These are phyloP conservation scores for Periplaneta americana DNA, from an alignment of 1,140 invertebrate species.

Conservation along the genomic window DNA sequence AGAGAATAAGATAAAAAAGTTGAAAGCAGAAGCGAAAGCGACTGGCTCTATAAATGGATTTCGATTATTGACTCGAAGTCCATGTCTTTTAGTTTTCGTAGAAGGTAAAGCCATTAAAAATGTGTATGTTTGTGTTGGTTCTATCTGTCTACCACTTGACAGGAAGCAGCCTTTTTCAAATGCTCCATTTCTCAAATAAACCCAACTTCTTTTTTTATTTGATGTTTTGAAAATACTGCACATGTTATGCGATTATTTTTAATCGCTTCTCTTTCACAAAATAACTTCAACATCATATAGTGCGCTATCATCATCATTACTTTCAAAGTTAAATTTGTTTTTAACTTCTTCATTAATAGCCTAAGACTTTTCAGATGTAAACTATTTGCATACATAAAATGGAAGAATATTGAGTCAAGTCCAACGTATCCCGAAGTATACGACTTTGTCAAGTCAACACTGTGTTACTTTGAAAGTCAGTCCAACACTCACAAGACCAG, in stretches of 20 bases:
- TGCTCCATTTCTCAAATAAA: neutral
- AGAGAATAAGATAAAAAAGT: neutral
- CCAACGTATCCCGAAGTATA: neutral
- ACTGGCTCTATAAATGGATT: neutral
- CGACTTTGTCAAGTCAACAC: neutral
- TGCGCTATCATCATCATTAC: neutral
- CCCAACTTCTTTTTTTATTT: neutral
- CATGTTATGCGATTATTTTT: neutral
- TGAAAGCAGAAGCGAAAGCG: neutral
- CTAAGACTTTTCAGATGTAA: neutral
- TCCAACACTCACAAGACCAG: neutral
- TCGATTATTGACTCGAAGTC: neutral
- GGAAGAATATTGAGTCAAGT: neutral
- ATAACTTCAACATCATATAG: neutral
- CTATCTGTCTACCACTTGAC: neutral
- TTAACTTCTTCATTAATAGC: neutral
- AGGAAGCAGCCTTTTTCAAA: neutral
- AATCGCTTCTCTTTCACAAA: neutral
- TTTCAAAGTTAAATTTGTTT: neutral
- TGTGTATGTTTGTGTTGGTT: neutral
- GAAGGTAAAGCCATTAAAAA: neutral
- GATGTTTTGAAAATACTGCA: neutral
- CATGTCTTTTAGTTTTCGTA: neutral
- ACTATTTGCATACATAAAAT: neutral
- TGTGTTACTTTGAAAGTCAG: neutral